These are phyloP conservation scores for Melanophora roralis DNA, from an alignment of 2,888 invertebrate genomes.

Conservation along the genomic window DNA sequence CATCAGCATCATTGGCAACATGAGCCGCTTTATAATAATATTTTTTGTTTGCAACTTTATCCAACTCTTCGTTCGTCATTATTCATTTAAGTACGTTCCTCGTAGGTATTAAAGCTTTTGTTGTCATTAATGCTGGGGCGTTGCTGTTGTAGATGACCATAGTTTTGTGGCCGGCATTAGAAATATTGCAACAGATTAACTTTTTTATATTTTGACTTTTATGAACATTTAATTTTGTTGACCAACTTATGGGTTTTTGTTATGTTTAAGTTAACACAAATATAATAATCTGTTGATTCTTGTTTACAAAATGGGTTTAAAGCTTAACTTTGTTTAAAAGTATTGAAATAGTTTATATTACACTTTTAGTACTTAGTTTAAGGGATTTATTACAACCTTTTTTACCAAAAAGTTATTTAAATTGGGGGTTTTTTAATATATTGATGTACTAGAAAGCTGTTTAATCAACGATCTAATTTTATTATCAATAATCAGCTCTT, in stretches of 20 bases:
- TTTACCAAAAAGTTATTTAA: no score
- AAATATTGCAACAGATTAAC: slow-evolving; percentile 17
- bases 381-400: no score
- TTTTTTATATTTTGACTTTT: slow-evolving; percentile 7
- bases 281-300: slow-evolving; percentile 22
- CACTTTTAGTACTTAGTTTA: no score
- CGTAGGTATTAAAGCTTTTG: slow-evolving; percentile 13
- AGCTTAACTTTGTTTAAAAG: no score
- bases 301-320: not conserved
- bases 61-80: not conserved
- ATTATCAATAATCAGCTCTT: no score
- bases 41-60: not conserved
- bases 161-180: slow-evolving; percentile 53
- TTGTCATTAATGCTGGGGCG: slow-evolving; percentile 16
- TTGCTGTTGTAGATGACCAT: slow-evolving; percentile 42
- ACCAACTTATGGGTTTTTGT: slow-evolving; percentile 17
- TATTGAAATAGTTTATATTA: no score
- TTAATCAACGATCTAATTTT: no score
- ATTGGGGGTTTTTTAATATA: no score
- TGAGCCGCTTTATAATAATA: slow-evolving; percentile 16
- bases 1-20: slow-evolving; percentile 23
- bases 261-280: slow-evolving; percentile 7
- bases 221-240: slow-evolving; percentile 18
- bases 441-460: no score
- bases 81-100: not conserved